A percentile compares a stretch with the other conserved stretches of the same genome.
phyloP scores from a whole-genome alignment of 2,113 vertebrate genomes.

The Asarcornis scutulata region DNA sequence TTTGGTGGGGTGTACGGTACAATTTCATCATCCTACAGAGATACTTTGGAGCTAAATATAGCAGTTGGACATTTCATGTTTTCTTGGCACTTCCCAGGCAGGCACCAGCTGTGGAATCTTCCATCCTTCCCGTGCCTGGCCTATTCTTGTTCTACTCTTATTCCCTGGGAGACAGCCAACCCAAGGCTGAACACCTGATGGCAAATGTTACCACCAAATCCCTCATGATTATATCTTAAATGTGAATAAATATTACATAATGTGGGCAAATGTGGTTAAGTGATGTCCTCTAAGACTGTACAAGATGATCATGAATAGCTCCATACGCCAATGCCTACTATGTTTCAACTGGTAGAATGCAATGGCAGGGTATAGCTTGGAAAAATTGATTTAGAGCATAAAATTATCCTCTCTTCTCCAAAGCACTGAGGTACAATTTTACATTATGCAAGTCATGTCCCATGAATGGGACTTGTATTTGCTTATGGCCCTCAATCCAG shows the following conservation, averaged over 20 bases:
- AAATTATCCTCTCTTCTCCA: background rate
- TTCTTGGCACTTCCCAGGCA: background rate
- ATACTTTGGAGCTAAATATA: slow-evolving; percentile 20
- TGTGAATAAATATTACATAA: background rate
- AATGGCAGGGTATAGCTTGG: background rate
- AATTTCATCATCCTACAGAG: background rate
- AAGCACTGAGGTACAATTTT: background rate
- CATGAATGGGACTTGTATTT: background rate
- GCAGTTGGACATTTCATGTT: background rate
- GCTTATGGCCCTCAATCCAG: background rate
- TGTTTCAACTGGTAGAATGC: background rate
- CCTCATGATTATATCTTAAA: background rate
- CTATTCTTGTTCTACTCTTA: background rate
- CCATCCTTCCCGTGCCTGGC: background rate
- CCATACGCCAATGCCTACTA: background rate
- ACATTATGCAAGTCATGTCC: background rate
- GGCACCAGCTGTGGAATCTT: slow-evolving; percentile 3
- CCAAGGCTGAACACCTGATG: background rate
- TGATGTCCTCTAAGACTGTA: background rate
- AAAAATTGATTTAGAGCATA: background rate
- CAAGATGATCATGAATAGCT: background rate
- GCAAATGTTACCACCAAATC: background rate
- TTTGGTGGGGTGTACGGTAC: accelerated
- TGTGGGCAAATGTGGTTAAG: background rate
- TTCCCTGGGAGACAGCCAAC: background rate